phyloP scores from a whole-genome alignment of 2,113 vertebrate genomes.

The Melanocharis versteri region DNA sequence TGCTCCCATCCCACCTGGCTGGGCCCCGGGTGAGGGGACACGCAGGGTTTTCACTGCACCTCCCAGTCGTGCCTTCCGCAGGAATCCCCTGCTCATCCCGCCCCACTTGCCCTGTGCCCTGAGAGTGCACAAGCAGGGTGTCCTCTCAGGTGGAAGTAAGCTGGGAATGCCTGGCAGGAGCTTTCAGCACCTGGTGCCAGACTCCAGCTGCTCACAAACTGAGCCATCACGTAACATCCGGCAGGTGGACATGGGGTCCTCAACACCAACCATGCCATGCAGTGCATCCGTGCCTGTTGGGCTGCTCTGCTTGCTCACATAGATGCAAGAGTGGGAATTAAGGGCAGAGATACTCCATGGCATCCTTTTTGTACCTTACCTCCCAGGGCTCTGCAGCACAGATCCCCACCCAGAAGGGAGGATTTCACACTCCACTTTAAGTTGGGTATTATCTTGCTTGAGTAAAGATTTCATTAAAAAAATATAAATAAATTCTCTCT shows the following conservation, averaged over 20 bases:
- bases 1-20: rapidly evolving
- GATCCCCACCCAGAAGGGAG: not conserved
- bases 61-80: not conserved
- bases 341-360: not conserved
- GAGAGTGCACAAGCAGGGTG: not conserved
- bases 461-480: not conserved
- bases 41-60: not conserved
- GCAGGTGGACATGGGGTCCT: rapidly evolving
- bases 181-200: not conserved
- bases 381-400: not conserved
- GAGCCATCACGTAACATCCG: not conserved
- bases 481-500: not conserved
- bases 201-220: not conserved
- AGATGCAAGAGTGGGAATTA: not conserved
- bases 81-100: not conserved
- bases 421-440: not conserved
- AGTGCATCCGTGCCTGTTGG: rapidly evolving
- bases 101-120: rapidly evolving
- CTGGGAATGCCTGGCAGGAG: not conserved
- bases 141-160: not conserved
- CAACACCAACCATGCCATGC: not conserved
- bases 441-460: not conserved
- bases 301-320: not conserved
- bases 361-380: not conserved
- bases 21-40: rapidly evolving